These are phyloP conservation scores for Deroplatys truncata DNA, from an alignment of 2,888 invertebrate species.

Conservation along the genomic window DNA sequence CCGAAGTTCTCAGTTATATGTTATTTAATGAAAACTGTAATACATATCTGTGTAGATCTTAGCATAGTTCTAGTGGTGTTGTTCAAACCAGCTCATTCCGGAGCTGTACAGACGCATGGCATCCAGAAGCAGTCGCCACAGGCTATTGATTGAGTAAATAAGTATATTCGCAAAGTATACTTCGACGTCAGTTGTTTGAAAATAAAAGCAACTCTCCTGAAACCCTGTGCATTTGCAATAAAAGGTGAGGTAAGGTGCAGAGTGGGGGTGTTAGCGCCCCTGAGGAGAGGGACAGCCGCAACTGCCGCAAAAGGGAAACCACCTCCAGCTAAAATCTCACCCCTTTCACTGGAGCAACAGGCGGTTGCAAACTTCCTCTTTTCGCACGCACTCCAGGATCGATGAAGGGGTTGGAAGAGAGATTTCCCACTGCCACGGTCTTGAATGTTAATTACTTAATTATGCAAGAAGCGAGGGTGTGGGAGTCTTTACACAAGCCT, in stretches of 20 bases:
- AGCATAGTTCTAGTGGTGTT: too few relatives aligned
- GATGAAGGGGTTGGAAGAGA: slow-evolving; percentile 4
- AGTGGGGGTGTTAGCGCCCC: not conserved
- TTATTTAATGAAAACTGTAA: too few relatives aligned
- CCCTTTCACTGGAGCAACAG: slow-evolving; percentile 1
- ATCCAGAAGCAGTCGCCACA: too few relatives aligned
- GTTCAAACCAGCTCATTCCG: too few relatives aligned
- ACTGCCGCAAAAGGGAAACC: not conserved
- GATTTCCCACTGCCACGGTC: not conserved
- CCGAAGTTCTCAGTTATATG: too few relatives aligned
- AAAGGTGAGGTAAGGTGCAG: not conserved
- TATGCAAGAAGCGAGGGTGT: slow-evolving; percentile 24
- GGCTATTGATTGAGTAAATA: too few relatives aligned
- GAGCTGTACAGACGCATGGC: too few relatives aligned
- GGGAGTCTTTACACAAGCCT: slow-evolving; percentile 9
- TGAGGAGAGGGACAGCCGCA: not conserved
- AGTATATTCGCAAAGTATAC: too few relatives aligned
- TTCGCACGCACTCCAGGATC: not conserved
- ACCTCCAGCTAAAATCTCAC: not conserved
- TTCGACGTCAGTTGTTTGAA: not conserved
- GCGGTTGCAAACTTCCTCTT: slow-evolving; percentile 7
- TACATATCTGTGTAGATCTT: too few relatives aligned
- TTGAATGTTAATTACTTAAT: slow-evolving; percentile 31
- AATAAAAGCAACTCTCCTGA: not conserved
- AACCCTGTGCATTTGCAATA: too few relatives aligned